Evolutionary conservation across 2,888 invertebrate genomes (phyloP), one percentile per base, ranked within the genome.

Genomic region (Fissipunctia ypsillon): DNA sequence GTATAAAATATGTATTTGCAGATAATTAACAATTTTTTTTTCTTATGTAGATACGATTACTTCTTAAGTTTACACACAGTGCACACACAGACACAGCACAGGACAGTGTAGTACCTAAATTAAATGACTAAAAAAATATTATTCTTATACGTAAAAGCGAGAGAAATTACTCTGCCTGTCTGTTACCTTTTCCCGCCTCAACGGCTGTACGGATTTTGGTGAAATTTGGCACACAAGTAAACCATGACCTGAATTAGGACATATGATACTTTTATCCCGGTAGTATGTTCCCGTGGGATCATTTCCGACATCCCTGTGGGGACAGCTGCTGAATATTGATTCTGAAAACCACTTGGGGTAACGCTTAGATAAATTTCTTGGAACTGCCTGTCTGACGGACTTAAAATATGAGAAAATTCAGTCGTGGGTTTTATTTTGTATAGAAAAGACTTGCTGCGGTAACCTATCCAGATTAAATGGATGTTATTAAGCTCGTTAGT

Each of bases 401-500:
- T 4, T 35, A 6, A 38, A 45, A 38, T 45, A 9, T 43, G 12
- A 35, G 35, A 38, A 28, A 50, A 50, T 72, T 38, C 16, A 38
- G 22, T 28, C 14, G 9, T 10, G 57, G 12, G 22, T 25, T 50
- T 52, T 25, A 54, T 60, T 52, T 60, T 3, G 2, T 19, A 12
- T 14, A 54, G n/a, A 60, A 41, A 72, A 10, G 14, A 61, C 19
- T 60, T 50, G 43, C 16, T 43, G 7, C 3, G 48, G n/a, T 45
- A 41, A 56, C 28, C 48, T 73, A 80, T 60, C 25, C 19, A 43
- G 22, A 73, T 63, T 63, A 80, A 63, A 74, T 45, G 74, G 16
- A 80, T 61, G 54, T 80, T 60, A 38, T 35, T 73, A n/a, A 73
- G 60, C 80, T 80, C 43, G 56, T 76, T 74, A 63, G 61, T 63